A percentile compares a stretch with the other conserved stretches of the same genome.
Conservation (phyloP, 2,888 invertebrate species). For the Epinotia bilunana region DNA sequence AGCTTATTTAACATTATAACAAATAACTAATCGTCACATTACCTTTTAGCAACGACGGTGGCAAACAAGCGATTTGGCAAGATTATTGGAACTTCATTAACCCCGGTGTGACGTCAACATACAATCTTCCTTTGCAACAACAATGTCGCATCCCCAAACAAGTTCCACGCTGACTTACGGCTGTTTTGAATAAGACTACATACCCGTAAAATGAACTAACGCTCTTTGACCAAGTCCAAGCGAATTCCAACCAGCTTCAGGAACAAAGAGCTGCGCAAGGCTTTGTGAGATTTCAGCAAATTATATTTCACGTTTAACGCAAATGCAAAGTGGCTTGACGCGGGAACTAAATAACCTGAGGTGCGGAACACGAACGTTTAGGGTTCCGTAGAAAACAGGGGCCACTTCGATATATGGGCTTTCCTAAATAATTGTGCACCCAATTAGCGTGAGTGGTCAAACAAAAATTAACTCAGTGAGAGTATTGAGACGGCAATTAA, state of each 20-base stretch:
- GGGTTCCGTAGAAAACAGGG: background rate
- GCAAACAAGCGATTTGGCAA: too few species aligned
- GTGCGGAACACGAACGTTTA: slow-evolving; percentile 1
- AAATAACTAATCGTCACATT: background rate
- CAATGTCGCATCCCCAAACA: background rate
- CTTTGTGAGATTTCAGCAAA: slow-evolving; percentile 33
- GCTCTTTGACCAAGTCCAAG: slow-evolving; percentile 5
- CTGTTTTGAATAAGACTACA: background rate
- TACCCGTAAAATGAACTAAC: background rate
- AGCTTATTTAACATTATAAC: too few species aligned
- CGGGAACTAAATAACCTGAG: slow-evolving; percentile 28
- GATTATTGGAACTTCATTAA: background rate
- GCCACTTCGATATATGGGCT: background rate
- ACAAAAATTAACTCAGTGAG: too few species aligned
- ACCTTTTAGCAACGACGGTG: background rate
- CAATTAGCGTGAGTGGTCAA: too few species aligned
- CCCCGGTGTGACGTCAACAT: background rate
- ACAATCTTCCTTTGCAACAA: background rate
- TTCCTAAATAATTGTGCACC: background rate
- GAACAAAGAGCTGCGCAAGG: slow-evolving; percentile 18
- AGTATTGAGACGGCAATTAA: too few species aligned
- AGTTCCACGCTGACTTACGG: background rate
- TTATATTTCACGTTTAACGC: slow-evolving; percentile 36
- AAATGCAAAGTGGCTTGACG: slow-evolving; percentile 39
- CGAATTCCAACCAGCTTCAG: slow-evolving; percentile 4